Evolutionary conservation across 2,797 vertebrate genomes (phyloP), one percentile per base, ranked within the genome.

Genomic region (Petrocephalus sullivani): DNA sequence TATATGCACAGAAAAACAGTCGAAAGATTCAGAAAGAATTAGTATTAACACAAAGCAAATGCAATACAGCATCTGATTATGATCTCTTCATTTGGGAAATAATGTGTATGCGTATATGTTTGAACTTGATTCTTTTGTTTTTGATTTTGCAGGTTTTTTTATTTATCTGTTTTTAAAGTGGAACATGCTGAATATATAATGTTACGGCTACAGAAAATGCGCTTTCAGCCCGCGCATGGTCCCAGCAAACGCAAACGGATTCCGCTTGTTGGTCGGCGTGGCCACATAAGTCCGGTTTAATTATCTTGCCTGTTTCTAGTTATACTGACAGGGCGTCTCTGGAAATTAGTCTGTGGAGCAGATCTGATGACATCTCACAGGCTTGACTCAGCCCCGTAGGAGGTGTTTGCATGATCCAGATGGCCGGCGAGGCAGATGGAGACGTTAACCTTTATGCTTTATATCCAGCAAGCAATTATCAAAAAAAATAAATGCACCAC

Each of bases 361-460:
- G 87, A 61, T 85, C 12, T 46, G 54, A 58, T 46, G 88, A 85
- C 88, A 88, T 89, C 88, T 28, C 53, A 49, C 56, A 49, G 53
- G 60, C 37, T 57, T 61, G 85, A 88, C 85, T 89, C 88, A 88
- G 64, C 75, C 81, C 81, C 49, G 90, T 89, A 89, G 88, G 86
- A 88, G 85, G 88, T 57, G 21, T 90, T 90, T 58, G 61, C 85
- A 61, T 89, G 88, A 87, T 78, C 89, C 88, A 91, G 85, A 90
- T 91, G 90, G 89, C 78, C 49, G 16, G 85, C 60, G 83, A 88
- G 84, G 87, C 87, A 88, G 84, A 88, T 87, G 58, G 85, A 88
- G n/a, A 67, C 21, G 71, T 58, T 89, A 85, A 90, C 88, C 85
- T 90, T 90, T 86, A 85, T 78, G 84, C 71, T 89, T 56, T 87